Evolutionary conservation across 2,888 invertebrate genomes (phyloP), one percentile per base, ranked within the genome.

Genomic region (Drosophila helvetica): DNA sequence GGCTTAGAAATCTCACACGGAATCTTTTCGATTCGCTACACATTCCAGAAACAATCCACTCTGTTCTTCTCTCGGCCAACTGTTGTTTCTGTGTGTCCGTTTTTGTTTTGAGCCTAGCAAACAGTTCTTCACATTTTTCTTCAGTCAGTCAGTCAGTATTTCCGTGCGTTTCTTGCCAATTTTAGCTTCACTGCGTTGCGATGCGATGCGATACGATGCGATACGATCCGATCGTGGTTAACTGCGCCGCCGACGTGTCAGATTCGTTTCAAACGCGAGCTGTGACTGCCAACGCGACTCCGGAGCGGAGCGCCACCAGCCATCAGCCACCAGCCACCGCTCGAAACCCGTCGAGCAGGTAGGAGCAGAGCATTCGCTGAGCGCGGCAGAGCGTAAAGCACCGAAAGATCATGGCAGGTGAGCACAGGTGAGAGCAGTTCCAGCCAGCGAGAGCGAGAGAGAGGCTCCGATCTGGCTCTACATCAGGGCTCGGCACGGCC

Each of bases 221-320:
- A 38, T 38, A 38, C 38, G 38, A 38, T 63, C 51, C 65, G 52
- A 58, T 69, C 72, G 65, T 47, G 74, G 56, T 75, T 75, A 65
- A 68, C 71, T 80, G 86, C 74, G 70, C 65, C 90, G 90, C 78
- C 87, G 86, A 90, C 90, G 91, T 90, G 90, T 90, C 91, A 89
- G 85, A 80, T 89, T 77, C 77, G 88, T 86, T 87, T 60, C 75
- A 79, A 90, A 77, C 89, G 90, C 90, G 89, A 90, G 86, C 81
- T 86, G 62, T 84, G 87, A 90, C 91, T 90, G 90, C 77, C 80
- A 76, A 79, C 80, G 77, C 80, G 63, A 71, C 77, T 84, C 75
- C 76, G 74, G 78, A 63, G 66, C 55, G 61, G 38, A 63, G 53
- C 55, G 57, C 50, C 50, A 38, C 17, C 68, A 51, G 50, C 18